phyloP scores from a whole-genome alignment of 2,797 vertebrate species.

The Diglossa cyanea region DNA sequence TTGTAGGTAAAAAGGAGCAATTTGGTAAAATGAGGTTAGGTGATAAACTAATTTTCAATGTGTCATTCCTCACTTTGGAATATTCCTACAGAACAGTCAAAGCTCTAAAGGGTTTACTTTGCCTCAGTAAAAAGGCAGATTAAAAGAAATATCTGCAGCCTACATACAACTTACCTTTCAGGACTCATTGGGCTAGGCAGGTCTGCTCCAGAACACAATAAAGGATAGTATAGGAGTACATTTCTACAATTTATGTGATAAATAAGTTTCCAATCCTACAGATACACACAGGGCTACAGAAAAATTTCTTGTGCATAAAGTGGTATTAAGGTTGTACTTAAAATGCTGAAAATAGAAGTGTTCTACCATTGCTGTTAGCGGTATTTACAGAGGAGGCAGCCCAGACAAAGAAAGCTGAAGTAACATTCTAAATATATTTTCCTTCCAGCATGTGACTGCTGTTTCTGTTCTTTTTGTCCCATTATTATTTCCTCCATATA shows the following conservation, averaged over 20 bases:
- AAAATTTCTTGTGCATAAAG: background rate
- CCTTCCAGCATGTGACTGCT: background rate
- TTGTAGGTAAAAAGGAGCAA: background rate
- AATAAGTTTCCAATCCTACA: background rate
- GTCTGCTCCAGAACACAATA: background rate
- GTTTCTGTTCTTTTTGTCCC: background rate
- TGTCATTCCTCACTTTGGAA: background rate
- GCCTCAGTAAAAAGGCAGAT: background rate
- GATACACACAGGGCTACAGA: background rate
- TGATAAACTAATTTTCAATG: background rate
- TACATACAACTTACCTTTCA: background rate
- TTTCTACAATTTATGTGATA: background rate
- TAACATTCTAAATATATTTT: background rate
- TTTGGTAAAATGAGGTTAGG: background rate
- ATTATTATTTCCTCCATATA: background rate
- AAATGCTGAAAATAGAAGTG: background rate
- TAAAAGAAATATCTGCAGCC: background rate
- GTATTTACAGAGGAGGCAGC: background rate
- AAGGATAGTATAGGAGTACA: background rate
- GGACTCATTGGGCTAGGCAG: background rate
- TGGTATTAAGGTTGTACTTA: background rate
- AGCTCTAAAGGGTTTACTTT: background rate
- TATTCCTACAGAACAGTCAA: background rate
- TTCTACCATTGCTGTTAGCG: background rate
- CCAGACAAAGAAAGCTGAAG: background rate